phyloP scores from a whole-genome alignment of 2,888 invertebrate genomes.

The Congeria kusceri region DNA sequence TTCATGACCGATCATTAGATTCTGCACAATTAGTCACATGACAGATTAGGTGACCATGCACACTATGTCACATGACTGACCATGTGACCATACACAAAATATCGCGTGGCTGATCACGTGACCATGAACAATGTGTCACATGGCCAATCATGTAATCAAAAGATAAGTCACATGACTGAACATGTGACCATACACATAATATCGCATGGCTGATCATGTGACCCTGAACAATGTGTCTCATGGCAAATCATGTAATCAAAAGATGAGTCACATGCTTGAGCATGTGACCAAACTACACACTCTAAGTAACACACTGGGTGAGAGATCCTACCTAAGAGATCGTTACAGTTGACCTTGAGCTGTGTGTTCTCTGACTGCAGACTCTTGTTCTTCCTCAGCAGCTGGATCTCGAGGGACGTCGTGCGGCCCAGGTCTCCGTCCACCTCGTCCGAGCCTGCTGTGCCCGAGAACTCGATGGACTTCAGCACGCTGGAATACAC shows the following conservation, averaged over 20 bases:
- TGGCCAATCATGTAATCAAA: background rate
- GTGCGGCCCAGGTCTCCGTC: constrained; percentile 67
- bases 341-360: constrained; percentile 85
- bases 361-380: constrained; percentile 88
- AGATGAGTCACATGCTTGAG: background rate
- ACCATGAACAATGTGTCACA: too few species aligned
- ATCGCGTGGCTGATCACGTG: too few species aligned
- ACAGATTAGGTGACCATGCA: too few species aligned
- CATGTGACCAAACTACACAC: too few species aligned
- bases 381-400: constrained; percentile 92
- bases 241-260: background rate
- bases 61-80: too few species aligned
- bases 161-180: too few species aligned
- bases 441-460: constrained; percentile 84
- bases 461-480: constrained; percentile 90
- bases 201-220: too few species aligned
- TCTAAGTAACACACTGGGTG: constrained; percentile 8
- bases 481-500: constrained; percentile 89
- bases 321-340: constrained; percentile 84
- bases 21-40: too few species aligned
- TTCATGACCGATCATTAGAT: too few species aligned
- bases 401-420: constrained; percentile 90
- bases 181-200: too few species aligned
- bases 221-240: too few species aligned
- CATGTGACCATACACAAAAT: too few species aligned